These are phyloP conservation scores for Micrasema longulum DNA, from an alignment of 1,140 invertebrate genomes.

Conservation along the genomic window DNA sequence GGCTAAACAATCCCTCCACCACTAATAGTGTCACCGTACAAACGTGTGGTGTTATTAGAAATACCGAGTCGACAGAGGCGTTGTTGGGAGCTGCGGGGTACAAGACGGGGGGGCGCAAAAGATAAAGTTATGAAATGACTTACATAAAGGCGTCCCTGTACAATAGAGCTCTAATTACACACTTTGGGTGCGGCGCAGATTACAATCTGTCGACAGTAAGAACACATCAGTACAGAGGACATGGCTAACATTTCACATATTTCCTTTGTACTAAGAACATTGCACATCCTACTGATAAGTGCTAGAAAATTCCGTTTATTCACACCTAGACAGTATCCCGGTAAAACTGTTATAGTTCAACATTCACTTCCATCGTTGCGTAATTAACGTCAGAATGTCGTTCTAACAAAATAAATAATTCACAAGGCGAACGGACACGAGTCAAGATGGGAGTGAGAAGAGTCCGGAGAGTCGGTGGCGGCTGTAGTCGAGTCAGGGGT, in stretches of 20 bases:
- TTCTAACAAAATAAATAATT: slow-evolving; percentile 7
- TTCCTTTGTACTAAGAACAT: slow-evolving; percentile 15
- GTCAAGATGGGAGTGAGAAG: not conserved
- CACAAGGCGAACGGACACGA: not conserved
- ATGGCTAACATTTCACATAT: slow-evolving; percentile 10
- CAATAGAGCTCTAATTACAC: slow-evolving; percentile 46
- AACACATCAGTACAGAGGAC: slow-evolving; percentile 49
- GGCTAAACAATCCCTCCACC: slow-evolving; percentile 52
- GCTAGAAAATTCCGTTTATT: not conserved
- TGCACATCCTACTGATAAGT: slow-evolving; percentile 12
- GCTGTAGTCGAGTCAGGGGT: slow-evolving; percentile 52
- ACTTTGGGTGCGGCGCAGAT: slow-evolving; percentile 46
- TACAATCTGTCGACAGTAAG: slow-evolving; percentile 55
- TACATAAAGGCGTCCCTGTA: slow-evolving; percentile 52
- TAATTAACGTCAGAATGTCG: not conserved
- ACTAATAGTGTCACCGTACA: slow-evolving; percentile 52
- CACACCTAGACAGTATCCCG: not conserved
- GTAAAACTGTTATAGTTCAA: not conserved
- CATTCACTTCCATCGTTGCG: slow-evolving; percentile 15
- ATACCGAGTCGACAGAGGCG: slow-evolving; percentile 16
- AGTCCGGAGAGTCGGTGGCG: slow-evolving; percentile 1
- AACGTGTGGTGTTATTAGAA: slow-evolving; percentile 47
- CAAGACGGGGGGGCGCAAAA: slow-evolving; percentile 46
- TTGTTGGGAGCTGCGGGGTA: slow-evolving; percentile 48
- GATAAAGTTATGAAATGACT: slow-evolving; percentile 49